Conservation (phyloP, 64 coral and sea anemone species). For the Dendrophyllia cribrosa region DNA sequence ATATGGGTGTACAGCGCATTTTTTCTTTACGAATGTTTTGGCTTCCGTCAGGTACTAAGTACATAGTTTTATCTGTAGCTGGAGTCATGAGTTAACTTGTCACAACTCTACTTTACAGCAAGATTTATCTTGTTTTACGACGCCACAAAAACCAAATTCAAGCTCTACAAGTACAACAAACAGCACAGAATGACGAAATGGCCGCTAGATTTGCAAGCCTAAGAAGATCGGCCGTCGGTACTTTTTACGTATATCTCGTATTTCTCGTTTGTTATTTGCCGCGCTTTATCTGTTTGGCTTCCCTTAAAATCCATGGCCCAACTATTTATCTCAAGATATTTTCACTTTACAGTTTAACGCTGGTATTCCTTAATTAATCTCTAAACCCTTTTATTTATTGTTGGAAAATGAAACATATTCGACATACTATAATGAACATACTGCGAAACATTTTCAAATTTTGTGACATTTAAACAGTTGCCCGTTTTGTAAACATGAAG, state of each 20-base stretch:
- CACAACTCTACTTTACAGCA: not conserved
- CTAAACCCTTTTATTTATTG: constrained; percentile 15
- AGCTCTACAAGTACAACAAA: not conserved
- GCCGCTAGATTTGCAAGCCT: not conserved
- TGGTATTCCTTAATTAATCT: constrained; percentile 6
- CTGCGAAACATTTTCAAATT: too few species aligned
- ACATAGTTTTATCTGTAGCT: not conserved
- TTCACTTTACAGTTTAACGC: not conserved
- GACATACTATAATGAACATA: too few species aligned
- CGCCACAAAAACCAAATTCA: constrained; percentile 12
- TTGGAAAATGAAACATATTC: not conserved
- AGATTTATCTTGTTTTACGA: not conserved
- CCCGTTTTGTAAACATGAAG: too few species aligned
- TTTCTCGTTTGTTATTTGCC: constrained; percentile 10
- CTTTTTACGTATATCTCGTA: constrained; percentile 26
- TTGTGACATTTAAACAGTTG: too few species aligned
- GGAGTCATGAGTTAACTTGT: not conserved
- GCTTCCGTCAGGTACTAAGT: constrained; percentile 5
- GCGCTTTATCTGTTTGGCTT: not conserved
- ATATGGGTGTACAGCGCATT: not conserved
- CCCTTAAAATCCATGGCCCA: not conserved
- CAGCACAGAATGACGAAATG: not conserved
- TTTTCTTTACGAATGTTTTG: not conserved
- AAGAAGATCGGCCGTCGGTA: not conserved
- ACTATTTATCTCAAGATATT: not conserved